These are phyloP conservation scores for Noctua janthe DNA, from an alignment of 2,888 invertebrate genomes.

Conservation along the genomic window DNA sequence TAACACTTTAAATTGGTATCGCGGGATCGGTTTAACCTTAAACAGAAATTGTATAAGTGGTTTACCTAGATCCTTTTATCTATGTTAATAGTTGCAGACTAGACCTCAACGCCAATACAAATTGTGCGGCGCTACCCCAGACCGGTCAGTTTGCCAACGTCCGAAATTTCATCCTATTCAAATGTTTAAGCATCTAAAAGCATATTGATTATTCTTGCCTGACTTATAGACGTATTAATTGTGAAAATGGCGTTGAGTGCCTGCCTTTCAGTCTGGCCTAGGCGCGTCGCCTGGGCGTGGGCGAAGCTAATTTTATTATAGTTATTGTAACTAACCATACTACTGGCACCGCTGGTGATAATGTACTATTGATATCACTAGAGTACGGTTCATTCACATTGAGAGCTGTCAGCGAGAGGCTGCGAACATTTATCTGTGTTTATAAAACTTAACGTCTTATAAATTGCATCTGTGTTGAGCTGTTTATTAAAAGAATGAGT, in stretches of 20 bases:
- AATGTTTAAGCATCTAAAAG: slow-evolving; percentile 76
- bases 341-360: slow-evolving; percentile 70
- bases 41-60: slow-evolving; percentile 9
- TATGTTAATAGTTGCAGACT: slow-evolving; percentile 5
- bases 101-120: slow-evolving; percentile 33
- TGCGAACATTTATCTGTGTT: slow-evolving; percentile 61
- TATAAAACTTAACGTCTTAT: slow-evolving; percentile 58
- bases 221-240: slow-evolving; percentile 75
- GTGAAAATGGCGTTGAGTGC: slow-evolving; percentile 65
- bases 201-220: slow-evolving; percentile 82
- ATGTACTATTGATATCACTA: slow-evolving; percentile 70
- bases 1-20: slow-evolving; percentile 9
- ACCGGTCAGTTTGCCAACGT: slow-evolving; percentile 55
- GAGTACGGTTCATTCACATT: slow-evolving; percentile 78
- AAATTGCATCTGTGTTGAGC: slow-evolving; percentile 53
- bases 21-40: neutral
- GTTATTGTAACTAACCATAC: slow-evolving; percentile 72
- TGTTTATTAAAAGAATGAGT: slow-evolving; percentile 57
- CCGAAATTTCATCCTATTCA: slow-evolving; percentile 71
- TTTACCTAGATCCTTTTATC: neutral
- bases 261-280: slow-evolving; percentile 70
- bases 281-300: slow-evolving; percentile 71
- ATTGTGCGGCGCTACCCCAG: slow-evolving; percentile 37
- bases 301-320: slow-evolving; percentile 72
- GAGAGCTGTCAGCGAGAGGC: slow-evolving; percentile 56